phyloP scores from a whole-genome alignment of 35 echinoderm and acorn worm genomes.

The Lytechinus pictus region DNA sequence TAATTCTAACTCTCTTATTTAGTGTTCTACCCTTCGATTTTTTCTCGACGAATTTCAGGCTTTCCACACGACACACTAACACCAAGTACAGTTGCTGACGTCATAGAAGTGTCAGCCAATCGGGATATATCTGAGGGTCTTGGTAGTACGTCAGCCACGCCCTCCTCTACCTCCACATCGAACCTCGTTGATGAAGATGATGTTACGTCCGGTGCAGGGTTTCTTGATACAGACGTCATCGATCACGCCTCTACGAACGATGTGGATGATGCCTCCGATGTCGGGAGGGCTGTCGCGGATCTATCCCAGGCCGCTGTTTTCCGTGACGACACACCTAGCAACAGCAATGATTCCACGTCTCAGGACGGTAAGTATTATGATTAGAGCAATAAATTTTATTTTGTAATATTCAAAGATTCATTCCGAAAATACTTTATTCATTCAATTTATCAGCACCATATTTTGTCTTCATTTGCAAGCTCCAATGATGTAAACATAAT shows the following conservation, averaged over 20 bases:
- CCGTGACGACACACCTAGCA: neutral
- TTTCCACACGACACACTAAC: neutral
- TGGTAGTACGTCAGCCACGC: neutral
- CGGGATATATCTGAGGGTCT: neutral
- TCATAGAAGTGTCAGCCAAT: neutral
- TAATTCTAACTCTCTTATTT: neutral
- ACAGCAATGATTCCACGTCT: neutral
- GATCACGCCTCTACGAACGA: neutral
- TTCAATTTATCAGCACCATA: too few relatives aligned
- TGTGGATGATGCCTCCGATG: neutral
- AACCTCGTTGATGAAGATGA: neutral
- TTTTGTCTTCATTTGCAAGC: too few relatives aligned
- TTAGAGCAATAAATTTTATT: too few relatives aligned
- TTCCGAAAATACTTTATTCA: too few relatives aligned
- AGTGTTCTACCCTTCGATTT: neutral
- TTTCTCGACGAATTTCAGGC: neutral
- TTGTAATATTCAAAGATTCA: too few relatives aligned
- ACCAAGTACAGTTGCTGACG: neutral
- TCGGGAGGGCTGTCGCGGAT: neutral
- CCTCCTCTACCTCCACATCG: neutral
- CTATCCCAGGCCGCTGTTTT: neutral
- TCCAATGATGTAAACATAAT: too few relatives aligned
- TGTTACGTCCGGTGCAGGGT: neutral
- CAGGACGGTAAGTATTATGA: neutral
- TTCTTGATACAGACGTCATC: neutral